These are phyloP conservation scores for Coccyzus lansbergi DNA, from an alignment of 2,797 vertebrate species.

Conservation along the genomic window DNA sequence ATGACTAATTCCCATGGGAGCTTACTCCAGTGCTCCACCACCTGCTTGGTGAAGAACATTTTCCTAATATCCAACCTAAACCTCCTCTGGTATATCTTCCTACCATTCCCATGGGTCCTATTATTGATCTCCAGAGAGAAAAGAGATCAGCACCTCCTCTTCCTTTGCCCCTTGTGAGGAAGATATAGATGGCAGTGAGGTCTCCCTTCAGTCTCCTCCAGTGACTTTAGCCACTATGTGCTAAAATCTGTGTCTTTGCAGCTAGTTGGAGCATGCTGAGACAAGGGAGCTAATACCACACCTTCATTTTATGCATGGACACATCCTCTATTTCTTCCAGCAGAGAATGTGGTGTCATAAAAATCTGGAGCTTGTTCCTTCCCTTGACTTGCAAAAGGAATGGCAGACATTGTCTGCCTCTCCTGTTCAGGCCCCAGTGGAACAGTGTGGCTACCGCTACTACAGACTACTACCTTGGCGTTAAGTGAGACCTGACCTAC, in stretches of 20 bases:
- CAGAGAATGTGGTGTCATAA: neutral
- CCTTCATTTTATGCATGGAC: neutral
- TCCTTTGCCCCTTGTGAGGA: too few relatives aligned
- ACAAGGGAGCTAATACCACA: neutral
- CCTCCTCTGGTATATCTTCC: too few relatives aligned
- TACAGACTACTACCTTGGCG: fast-evolving
- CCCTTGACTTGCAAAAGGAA: neutral
- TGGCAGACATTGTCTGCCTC: neutral
- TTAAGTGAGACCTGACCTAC: neutral
- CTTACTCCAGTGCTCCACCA: too few relatives aligned
- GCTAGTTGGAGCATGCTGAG: neutral
- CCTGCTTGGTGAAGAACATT: too few relatives aligned
- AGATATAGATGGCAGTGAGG: too few relatives aligned
- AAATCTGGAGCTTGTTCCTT: neutral
- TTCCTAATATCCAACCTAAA: too few relatives aligned
- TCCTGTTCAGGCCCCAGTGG: neutral
- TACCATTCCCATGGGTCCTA: too few relatives aligned
- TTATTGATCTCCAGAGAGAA: too few relatives aligned
- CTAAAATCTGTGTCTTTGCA: neutral
- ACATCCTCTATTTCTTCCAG: neutral
- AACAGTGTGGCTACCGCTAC: neutral
- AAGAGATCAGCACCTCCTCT: too few relatives aligned
- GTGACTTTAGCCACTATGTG: too few relatives aligned
- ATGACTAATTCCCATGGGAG: too few relatives aligned
- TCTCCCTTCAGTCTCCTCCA: too few relatives aligned